phyloP scores from a whole-genome alignment of 1,140 invertebrate genomes.

The Rhagoletis zephyria region DNA sequence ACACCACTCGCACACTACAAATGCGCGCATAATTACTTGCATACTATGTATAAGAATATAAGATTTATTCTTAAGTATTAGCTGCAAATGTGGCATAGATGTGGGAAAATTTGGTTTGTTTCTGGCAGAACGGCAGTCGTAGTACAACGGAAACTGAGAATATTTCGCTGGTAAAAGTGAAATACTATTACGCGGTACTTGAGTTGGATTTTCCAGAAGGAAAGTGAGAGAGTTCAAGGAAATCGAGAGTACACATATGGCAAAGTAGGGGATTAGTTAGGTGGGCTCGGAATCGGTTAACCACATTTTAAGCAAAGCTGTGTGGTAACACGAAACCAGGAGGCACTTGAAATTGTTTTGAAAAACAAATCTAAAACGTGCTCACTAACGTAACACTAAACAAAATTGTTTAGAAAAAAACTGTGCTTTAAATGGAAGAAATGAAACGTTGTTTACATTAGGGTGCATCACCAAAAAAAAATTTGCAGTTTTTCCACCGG shows the following conservation, averaged over 20 bases:
- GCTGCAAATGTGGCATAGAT: neutral
- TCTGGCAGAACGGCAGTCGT: neutral
- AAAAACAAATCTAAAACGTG: too few relatives aligned
- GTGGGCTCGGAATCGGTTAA: neutral
- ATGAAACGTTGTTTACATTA: too few relatives aligned
- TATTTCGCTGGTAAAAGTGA: neutral
- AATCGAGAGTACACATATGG: neutral
- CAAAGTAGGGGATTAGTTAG: neutral
- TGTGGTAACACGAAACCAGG: neutral
- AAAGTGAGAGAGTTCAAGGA: neutral
- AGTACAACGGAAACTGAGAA: neutral
- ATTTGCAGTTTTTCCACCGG: too few relatives aligned
- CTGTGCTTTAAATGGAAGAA: too few relatives aligned
- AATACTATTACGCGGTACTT: neutral
- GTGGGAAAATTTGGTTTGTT: neutral
- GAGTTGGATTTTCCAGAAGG: neutral
- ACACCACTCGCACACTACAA: neutral
- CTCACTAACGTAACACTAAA: too few relatives aligned
- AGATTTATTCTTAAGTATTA: slow-evolving; percentile 19
- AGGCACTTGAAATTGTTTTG: too few relatives aligned
- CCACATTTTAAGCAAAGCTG: neutral
- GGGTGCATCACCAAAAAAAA: too few relatives aligned
- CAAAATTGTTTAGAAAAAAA: too few relatives aligned
- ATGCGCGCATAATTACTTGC: neutral
- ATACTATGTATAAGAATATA: neutral